phyloP scores from a whole-genome alignment of 2,888 invertebrate species.

The Orthonychiurus folsomi region DNA sequence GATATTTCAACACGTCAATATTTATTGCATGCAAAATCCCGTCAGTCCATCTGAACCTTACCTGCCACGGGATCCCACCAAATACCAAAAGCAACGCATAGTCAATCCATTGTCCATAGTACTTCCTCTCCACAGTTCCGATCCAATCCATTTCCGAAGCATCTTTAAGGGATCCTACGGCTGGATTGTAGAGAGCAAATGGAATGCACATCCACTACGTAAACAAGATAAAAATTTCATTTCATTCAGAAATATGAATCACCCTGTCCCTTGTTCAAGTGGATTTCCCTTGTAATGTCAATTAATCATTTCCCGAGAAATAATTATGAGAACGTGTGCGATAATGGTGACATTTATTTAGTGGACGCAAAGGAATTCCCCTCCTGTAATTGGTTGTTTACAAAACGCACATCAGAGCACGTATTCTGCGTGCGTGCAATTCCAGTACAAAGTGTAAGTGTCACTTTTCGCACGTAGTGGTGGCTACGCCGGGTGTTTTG shows the following conservation, averaged over 20 bases:
- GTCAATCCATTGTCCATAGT: slow-evolving; percentile 49
- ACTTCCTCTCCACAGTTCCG: slow-evolving; percentile 48
- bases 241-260: not conserved
- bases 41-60: slow-evolving; percentile 41
- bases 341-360: no score
- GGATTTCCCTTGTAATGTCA: not conserved
- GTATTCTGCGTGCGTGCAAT: no score
- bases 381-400: no score
- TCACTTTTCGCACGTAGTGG: no score
- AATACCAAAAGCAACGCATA: slow-evolving; percentile 54
- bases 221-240: slow-evolving; percentile 2
- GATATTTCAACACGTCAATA: no score
- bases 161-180: slow-evolving; percentile 47
- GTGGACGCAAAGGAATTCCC: no score
- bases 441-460: no score
- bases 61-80: slow-evolving; percentile 63
- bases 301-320: not conserved
- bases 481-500: no score
- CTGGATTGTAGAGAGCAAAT: slow-evolving; percentile 53
- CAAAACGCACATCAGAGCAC: no score
- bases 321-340: no score
- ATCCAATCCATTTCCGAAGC: slow-evolving; percentile 49
- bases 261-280: not conserved
- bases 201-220: slow-evolving; percentile 55
- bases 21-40: no score